Percentiles rank a stretch among this genome's conserved stretches.
phyloP scores from a whole-genome alignment of 2,888 invertebrate species.

The Halictus ligatus region DNA sequence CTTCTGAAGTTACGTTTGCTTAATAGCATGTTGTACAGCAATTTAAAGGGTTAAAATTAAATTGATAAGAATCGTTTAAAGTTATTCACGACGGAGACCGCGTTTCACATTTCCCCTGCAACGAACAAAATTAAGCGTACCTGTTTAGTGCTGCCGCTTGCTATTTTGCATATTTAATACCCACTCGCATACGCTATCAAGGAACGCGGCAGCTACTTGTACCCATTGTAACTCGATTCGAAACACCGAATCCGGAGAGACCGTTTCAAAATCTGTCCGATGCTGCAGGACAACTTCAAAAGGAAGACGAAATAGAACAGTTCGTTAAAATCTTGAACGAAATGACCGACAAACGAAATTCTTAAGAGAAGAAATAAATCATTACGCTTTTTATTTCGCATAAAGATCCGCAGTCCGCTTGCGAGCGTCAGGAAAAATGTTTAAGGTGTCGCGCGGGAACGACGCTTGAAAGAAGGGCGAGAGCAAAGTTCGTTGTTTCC shows the following conservation, averaged over 20 bases:
- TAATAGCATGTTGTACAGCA: background rate
- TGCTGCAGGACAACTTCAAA: background rate
- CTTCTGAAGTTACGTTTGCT: background rate
- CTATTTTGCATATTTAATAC: background rate
- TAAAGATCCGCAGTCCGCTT: background rate
- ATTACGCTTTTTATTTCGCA: background rate
- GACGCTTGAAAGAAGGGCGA: conserved; percentile 4
- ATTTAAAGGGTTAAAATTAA: background rate
- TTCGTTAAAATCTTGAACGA: background rate
- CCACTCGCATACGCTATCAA: background rate
- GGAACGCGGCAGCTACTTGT: background rate
- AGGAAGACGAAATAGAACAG: background rate
- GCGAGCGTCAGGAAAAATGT: background rate
- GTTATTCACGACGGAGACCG: background rate
- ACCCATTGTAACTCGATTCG: background rate
- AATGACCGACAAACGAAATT: background rate
- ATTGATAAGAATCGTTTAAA: background rate
- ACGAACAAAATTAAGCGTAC: background rate
- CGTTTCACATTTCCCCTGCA: background rate
- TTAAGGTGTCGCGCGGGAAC: background rate
- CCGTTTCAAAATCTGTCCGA: background rate
- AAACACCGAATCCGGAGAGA: background rate
- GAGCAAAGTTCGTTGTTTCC: conserved; percentile 56
- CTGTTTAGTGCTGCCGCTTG: background rate
- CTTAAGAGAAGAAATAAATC: background rate